Percentiles rank a stretch among this genome's conserved stretches.
Evolutionary conservation across 2,797 vertebrate species (phyloP).

Genomic region (Mus minutoides): DNA sequence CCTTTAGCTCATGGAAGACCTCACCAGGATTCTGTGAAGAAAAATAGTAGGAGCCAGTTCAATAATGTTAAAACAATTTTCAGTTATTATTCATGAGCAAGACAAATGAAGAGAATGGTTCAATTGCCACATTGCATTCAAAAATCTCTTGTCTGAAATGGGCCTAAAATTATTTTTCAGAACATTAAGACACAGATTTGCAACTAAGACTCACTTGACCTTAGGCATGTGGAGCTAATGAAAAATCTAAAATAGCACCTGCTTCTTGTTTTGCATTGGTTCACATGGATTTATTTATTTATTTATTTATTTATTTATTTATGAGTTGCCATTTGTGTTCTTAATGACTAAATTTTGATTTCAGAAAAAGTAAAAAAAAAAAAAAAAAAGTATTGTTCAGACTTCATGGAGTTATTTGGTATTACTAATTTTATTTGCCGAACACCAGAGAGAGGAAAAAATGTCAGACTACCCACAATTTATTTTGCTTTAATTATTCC

Average conservation of each 20-base stretch:
- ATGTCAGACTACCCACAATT: not conserved
- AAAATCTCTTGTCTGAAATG: constrained; percentile 81
- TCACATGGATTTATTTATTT: not conserved
- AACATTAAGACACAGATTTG: constrained; percentile 77
- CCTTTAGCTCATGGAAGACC: constrained; percentile 11
- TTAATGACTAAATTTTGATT: not conserved
- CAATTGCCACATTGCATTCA: constrained; percentile 82
- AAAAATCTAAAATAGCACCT: constrained; percentile 65
- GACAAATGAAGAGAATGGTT: constrained; percentile 73
- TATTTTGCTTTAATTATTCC: not conserved
- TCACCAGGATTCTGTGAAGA: constrained; percentile 10
- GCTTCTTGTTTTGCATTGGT: constrained; percentile 7
- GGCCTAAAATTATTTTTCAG: constrained; percentile 81
- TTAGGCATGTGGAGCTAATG: constrained; percentile 74
- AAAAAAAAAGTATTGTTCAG: not conserved
- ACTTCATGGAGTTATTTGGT: not conserved
- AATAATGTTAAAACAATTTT: constrained; percentile 75
- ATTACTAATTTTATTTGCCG: not conserved
- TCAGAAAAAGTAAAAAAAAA: not conserved
- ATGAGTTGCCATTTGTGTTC: constrained; percentile 49
- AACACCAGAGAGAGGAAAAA: not conserved
- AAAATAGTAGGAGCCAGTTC: constrained; percentile 72
- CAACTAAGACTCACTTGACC: constrained; percentile 82
- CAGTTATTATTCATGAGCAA: constrained; percentile 76
- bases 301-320: not conserved